Percentiles rank a stretch among this genome's conserved stretches.
phyloP scores from a whole-genome alignment of 2,797 vertebrate species.

The Setipinna tenuifilis region DNA sequence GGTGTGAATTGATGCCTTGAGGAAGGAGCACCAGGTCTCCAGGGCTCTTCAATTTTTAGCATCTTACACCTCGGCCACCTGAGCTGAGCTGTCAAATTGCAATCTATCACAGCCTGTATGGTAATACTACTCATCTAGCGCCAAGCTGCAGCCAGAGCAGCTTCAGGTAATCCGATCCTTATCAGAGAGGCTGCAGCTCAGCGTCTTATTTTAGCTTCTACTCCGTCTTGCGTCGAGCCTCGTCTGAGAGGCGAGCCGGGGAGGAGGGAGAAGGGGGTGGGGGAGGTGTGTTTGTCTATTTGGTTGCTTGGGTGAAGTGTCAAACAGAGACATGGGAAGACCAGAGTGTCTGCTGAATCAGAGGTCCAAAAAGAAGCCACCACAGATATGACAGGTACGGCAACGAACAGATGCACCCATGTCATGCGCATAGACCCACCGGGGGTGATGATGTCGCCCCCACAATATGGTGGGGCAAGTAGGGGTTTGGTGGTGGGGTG shows the following conservation, averaged over 20 bases:
- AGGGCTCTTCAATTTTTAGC: neutral
- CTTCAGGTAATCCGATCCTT: neutral
- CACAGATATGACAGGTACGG: neutral
- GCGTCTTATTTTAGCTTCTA: conserved; percentile 10
- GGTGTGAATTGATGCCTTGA: neutral
- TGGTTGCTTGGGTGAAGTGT: conserved; percentile 15
- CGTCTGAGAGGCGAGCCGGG: neutral
- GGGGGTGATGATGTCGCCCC: no score
- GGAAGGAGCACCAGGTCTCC: neutral
- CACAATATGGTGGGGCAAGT: no score
- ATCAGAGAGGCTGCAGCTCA: conserved; percentile 1
- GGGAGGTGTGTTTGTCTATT: neutral
- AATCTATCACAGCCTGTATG: conserved; percentile 14
- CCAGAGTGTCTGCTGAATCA: neutral
- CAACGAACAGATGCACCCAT: neutral
- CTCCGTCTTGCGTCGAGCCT: neutral
- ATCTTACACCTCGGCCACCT: conserved; percentile 20
- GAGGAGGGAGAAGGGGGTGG: neutral
- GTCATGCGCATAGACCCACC: neutral
- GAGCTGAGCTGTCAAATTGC: neutral
- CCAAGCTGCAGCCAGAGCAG: neutral
- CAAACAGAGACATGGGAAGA: conserved; percentile 1
- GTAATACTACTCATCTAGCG: conserved; percentile 12
- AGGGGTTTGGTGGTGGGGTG: neutral
- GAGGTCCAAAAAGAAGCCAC: conserved; percentile 12